Conservation (phyloP, 2,113 vertebrate genomes). For the Equus quagga region DNA sequence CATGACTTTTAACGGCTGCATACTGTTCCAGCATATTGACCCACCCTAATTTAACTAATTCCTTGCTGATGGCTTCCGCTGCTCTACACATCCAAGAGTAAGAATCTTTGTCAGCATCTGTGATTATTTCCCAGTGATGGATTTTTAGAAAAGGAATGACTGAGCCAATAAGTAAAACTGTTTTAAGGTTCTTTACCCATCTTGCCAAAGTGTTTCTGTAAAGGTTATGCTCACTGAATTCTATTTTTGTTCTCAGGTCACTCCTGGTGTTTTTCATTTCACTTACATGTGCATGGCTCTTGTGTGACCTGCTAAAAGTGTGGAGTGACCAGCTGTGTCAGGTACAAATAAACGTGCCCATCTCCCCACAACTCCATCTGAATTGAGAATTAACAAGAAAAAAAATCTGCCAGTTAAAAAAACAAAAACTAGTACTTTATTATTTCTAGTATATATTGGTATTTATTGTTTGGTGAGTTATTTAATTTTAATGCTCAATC, state of each 20-base stretch:
- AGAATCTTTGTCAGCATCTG: neutral
- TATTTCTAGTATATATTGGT: neutral
- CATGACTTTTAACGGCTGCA: constrained; percentile 20
- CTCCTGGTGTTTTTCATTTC: neutral
- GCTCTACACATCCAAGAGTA: accelerated
- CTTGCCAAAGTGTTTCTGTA: neutral
- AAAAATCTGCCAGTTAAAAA: neutral
- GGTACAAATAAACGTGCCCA: neutral
- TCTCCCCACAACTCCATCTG: neutral
- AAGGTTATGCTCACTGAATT: neutral
- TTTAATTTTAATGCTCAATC: neutral
- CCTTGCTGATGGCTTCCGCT: neutral
- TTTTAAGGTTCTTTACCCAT: neutral
- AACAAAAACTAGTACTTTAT: neutral
- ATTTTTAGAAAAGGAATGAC: neutral
- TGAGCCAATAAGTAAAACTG: neutral
- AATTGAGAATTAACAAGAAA: neutral
- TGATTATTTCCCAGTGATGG: neutral
- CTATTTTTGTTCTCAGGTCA: neutral
- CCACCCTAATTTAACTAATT: neutral
- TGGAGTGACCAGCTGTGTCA: neutral
- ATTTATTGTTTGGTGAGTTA: constrained; percentile 9
- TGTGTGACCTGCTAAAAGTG: neutral
- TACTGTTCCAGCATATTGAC: neutral
- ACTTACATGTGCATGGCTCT: neutral